Conservation (phyloP, 2,888 invertebrate genomes). For the Teleiodes luculella region DNA sequence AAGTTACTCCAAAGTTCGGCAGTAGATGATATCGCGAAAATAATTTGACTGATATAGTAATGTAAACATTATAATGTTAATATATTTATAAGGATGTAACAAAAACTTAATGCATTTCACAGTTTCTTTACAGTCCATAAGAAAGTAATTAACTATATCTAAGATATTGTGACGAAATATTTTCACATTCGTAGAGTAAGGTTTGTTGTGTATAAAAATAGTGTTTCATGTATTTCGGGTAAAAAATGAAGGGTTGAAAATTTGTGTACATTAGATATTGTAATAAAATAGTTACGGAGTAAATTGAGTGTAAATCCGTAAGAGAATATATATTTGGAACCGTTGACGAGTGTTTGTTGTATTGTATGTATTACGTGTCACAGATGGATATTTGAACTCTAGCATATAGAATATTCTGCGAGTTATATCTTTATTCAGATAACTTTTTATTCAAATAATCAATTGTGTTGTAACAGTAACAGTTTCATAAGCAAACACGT, state of each 20-base stretch:
- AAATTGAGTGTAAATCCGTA: conserved; percentile 66
- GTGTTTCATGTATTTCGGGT: conserved; percentile 68
- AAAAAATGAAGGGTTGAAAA: conserved; percentile 64
- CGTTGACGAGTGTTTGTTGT: conserved; percentile 70
- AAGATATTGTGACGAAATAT: conserved; percentile 73
- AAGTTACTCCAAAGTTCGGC: conserved; percentile 36
- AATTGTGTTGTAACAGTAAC: conserved; percentile 38
- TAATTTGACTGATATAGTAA: conserved; percentile 77
- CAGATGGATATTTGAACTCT: conserved; percentile 67
- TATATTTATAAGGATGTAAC: conserved; percentile 73
- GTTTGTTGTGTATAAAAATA: conserved; percentile 75
- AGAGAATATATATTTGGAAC: conserved; percentile 76
- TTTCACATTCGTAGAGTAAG: conserved; percentile 74
- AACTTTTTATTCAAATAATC: conserved; percentile 37
- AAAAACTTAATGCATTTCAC: conserved; percentile 77
- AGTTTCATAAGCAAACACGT: conserved; percentile 26
- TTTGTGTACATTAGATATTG: conserved; percentile 72
- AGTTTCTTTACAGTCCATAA: conserved; percentile 76
- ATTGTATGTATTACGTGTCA: conserved; percentile 64
- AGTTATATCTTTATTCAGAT: conserved; percentile 58
- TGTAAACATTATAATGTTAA: conserved; percentile 70
- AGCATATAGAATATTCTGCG: conserved; percentile 46
- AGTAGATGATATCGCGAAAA: conserved; percentile 64
- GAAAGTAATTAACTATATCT: conserved; percentile 63
- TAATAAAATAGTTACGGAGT: conserved; percentile 67